phyloP scores from a whole-genome alignment of 2,113 vertebrate species.

The Lepisosteus oculatus region DNA sequence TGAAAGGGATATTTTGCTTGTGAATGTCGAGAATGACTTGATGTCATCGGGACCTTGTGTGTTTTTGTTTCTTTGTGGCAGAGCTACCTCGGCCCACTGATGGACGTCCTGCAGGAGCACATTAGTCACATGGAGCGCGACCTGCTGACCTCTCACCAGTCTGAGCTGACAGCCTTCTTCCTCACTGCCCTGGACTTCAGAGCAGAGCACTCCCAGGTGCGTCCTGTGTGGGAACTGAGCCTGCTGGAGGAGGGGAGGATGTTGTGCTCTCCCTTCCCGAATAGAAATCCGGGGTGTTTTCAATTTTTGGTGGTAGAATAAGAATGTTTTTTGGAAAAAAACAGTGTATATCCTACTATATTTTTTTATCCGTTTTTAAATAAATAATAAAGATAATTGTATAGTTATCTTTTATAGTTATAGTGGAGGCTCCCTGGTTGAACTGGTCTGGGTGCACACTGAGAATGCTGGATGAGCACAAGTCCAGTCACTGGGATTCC shows the following conservation, averaged over 20 bases:
- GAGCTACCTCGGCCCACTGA: constrained; percentile 73
- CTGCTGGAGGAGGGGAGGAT: not conserved
- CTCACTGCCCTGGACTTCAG: constrained; percentile 84
- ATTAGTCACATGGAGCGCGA: constrained; percentile 80
- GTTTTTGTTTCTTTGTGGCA: constrained; percentile 37
- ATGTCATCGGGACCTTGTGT: too few species aligned
- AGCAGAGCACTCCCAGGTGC: constrained; percentile 73
- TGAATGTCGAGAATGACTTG: too few species aligned
- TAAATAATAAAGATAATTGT: too few species aligned
- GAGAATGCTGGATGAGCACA: too few species aligned
- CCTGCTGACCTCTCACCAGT: constrained; percentile 77
- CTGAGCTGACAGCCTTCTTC: constrained; percentile 87
- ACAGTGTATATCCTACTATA: too few species aligned
- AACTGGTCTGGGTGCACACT: too few species aligned
- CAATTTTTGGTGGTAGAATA: not conserved
- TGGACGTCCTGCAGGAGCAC: constrained; percentile 85
- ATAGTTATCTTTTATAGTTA: too few species aligned
- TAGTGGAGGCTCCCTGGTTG: too few species aligned
- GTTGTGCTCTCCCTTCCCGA: not conserved
- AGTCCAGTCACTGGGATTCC: too few species aligned
- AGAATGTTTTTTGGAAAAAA: too few species aligned
- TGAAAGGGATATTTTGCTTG: too few species aligned
- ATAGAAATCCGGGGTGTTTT: not conserved
- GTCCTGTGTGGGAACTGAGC: not conserved
- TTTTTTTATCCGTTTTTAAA: too few species aligned